A percentile compares a stretch with the other conserved stretches of the same genome.
Evolutionary conservation across 2,797 vertebrate species (phyloP).

Genomic region (Chaenodraco wilsoni): DNA sequence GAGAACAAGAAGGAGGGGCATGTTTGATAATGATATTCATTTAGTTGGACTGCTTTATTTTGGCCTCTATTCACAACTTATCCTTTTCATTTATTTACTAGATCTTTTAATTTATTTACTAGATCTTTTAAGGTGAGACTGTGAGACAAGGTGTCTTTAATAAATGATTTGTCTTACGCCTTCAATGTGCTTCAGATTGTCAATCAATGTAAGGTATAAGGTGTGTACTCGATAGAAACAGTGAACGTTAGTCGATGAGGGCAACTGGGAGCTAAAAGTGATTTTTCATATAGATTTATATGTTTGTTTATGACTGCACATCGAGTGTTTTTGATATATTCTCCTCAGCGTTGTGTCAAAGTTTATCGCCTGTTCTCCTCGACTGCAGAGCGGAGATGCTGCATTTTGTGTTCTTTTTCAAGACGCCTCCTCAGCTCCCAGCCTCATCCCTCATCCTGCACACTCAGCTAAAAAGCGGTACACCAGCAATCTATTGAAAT

Average conservation of each 20-base stretch:
- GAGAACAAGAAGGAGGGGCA: constrained; percentile 22
- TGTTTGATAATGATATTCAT: constrained; percentile 23
- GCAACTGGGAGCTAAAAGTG: constrained; percentile 15
- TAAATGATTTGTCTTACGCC: constrained; percentile 4
- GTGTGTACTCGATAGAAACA: constrained; percentile 1
- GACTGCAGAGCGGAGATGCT: constrained; percentile 77
- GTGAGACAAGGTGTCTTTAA: constrained; percentile 1
- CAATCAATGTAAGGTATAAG: constrained; percentile 20
- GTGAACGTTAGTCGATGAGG: constrained; percentile 7
- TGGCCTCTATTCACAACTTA: constrained; percentile 19
- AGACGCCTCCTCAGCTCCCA: constrained; percentile 81
- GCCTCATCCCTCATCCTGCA: constrained; percentile 81
- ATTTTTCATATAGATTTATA: constrained; percentile 9
- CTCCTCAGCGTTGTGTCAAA: constrained; percentile 53
- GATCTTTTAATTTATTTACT: constrained; percentile 3
- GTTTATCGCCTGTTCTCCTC: constrained; percentile 70
- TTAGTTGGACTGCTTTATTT: constrained; percentile 27
- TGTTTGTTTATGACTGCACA: constrained; percentile 4
- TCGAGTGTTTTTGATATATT: constrained; percentile 45
- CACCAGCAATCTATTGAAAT: constrained; percentile 82
- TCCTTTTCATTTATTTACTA: constrained; percentile 8
- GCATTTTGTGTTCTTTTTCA: constrained; percentile 82
- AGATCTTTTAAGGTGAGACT: constrained; percentile 12
- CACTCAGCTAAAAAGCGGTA: constrained; percentile 82
- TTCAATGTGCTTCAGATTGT: constrained; percentile 30